Evolutionary conservation across 2,888 invertebrate genomes (phyloP), one percentile per base, ranked within the genome.

Genomic region (Omphaloscelis lunosa): DNA sequence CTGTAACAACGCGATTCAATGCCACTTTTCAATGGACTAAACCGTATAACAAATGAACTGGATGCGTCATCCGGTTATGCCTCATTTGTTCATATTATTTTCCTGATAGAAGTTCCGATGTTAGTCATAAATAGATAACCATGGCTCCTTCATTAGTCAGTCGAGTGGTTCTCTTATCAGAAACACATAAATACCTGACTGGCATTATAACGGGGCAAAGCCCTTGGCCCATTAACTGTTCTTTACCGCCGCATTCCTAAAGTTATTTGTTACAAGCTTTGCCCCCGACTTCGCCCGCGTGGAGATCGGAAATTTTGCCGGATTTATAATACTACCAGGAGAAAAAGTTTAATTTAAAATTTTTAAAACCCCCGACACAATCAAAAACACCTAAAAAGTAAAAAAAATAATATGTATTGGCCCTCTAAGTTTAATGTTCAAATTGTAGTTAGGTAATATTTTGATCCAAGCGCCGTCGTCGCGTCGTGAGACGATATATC

Each of bases 191-290:
- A 87, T 90, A 89, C 88, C 89, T 89, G 86, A 85, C 83, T 87
- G 79, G 85, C 88, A 83, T 89, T 85, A 88, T 90, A 92, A 91
- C 90, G 90, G 91, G 85, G 84, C 90, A 90, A 89, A 92, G 92
- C 90, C 92, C 92, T 92, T 91, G 89, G 86, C 86, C 91, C 90
- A 92, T 93, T 93, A 93, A 88, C 84, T 83, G 80, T 77, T 88
- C 77, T 79, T 84, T 79, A 83, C 73, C 72, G 79, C 72, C 80
- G 84, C 90, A 92, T 91, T 91, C 92, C 90, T 79, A 87, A 87
- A 84, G 84, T 78, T 81, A 78, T 86, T 84, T 77, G 75, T 86
- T 83, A n/a, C 51, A 53, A n/a, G 53, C 6, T 20, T 17, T n/a
- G 11, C 7, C 39, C 11, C 17, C n/a, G 56, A 17, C 34, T 20